Conservation (phyloP, 2,797 vertebrate species). For the Poeciliopsis turneri region DNA sequence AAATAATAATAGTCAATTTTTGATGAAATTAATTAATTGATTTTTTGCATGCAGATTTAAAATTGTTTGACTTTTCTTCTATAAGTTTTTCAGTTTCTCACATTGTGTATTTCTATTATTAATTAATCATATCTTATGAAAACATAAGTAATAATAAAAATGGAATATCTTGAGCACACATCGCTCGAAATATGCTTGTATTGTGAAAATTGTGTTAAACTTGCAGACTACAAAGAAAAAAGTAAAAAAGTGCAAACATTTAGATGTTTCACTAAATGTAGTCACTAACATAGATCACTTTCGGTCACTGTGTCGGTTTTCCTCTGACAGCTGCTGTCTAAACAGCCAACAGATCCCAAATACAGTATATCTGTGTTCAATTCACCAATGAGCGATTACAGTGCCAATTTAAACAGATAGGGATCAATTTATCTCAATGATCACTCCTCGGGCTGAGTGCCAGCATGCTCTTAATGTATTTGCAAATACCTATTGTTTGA, state of each 20-base stretch:
- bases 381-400: slow-evolving; percentile 97
- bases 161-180: background rate
- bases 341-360: slow-evolving; percentile 90
- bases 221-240: background rate
- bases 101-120: background rate
- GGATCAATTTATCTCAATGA: slow-evolving; percentile 99
- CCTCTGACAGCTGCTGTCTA: slow-evolving; percentile 87
- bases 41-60: background rate
- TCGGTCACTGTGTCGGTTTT: slow-evolving; percentile 59
- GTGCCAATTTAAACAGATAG: slow-evolving; percentile 97
- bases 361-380: slow-evolving; percentile 89
- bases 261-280: slow-evolving; percentile 37
- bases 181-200: background rate
- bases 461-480: slow-evolving; percentile 82
- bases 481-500: slow-evolving; percentile 77
- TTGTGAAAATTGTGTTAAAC: slow-evolving; percentile 4
- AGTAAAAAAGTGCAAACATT: slow-evolving; percentile 24
- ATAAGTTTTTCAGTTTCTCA: background rate
- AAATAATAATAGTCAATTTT: background rate
- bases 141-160: background rate
- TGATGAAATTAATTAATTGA: background rate
- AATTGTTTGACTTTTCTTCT: background rate
- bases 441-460: slow-evolving; percentile 93
- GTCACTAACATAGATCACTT: slow-evolving; percentile 61
- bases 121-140: background rate